Evolutionary conservation across 2,113 vertebrate genomes (phyloP).

Genomic region (Stomatorhinus ivindoensis): DNA sequence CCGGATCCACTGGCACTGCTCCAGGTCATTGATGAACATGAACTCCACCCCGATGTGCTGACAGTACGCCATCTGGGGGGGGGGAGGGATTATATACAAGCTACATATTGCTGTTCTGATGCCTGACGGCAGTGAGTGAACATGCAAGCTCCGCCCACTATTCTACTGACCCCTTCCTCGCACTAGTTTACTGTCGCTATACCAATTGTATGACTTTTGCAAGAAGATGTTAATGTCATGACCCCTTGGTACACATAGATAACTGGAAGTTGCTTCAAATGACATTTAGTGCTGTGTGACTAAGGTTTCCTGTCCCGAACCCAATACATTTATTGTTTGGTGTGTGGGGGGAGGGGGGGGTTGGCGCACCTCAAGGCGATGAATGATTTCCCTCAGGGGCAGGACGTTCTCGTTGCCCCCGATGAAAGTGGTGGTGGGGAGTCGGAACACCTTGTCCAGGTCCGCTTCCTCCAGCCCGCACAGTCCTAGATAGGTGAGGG

Average conservation of each 20-base stretch:
- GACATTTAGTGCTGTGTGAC: not conserved
- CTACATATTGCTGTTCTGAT: not conserved
- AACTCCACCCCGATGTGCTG: slow-evolving; percentile 92
- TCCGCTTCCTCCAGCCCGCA: slow-evolving; percentile 80
- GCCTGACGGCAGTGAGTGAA: not conserved
- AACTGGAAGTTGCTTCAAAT: not conserved
- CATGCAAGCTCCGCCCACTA: not conserved
- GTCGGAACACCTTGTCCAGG: slow-evolving; percentile 83
- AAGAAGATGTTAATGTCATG: not conserved
- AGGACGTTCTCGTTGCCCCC: slow-evolving; percentile 75
- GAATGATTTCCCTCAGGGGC: slow-evolving; percentile 83
- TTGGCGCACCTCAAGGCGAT: slow-evolving; percentile 72
- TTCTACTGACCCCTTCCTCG: not conserved
- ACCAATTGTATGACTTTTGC: not conserved
- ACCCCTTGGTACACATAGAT: not conserved
- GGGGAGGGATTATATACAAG: not conserved
- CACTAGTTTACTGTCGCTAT: not conserved
- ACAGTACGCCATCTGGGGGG: slow-evolving; percentile 76
- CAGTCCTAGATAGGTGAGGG: slow-evolving; percentile 59
- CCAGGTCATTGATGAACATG: slow-evolving; percentile 94
- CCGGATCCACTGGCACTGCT: slow-evolving; percentile 94
- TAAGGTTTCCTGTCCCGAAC: not conserved
- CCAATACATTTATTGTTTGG: not conserved
- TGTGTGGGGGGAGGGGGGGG: not conserved
- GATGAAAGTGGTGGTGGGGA: slow-evolving; percentile 90